These are phyloP conservation scores for Calliopsis andreniformis DNA, from an alignment of 1,140 invertebrate genomes.

Conservation along the genomic window DNA sequence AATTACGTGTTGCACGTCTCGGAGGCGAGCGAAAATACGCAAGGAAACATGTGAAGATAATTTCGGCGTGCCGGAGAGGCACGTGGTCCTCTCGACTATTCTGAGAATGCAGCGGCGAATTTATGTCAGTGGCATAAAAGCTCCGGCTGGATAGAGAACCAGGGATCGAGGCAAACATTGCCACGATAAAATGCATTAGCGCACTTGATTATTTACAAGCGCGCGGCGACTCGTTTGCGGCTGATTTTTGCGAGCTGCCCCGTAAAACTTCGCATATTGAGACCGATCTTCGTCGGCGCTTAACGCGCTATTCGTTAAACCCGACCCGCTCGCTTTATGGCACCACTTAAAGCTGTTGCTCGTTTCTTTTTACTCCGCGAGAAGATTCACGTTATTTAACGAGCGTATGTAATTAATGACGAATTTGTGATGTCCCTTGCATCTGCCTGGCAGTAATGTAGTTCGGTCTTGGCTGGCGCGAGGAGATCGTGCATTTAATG, in stretches of 20 bases:
- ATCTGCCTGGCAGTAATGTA: background rate
- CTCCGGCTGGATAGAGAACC: background rate
- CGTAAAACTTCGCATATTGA: conserved; percentile 16
- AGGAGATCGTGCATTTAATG: background rate
- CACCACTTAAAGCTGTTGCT: background rate
- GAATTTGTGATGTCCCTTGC: background rate
- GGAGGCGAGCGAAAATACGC: conserved; percentile 60
- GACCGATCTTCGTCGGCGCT: conserved; percentile 5
- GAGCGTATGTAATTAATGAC: conserved; percentile 28
- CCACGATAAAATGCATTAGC: conserved; percentile 28
- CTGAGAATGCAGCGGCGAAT: conserved; percentile 66
- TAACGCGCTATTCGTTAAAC: conserved; percentile 32
- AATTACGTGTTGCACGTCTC: conserved; percentile 59
- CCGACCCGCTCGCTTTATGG: conserved; percentile 5
- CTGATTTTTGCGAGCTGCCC: background rate
- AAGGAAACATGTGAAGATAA: conserved; percentile 73
- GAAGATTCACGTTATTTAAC: conserved; percentile 13
- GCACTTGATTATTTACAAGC: conserved; percentile 19
- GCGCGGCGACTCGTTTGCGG: background rate
- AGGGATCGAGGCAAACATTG: background rate
- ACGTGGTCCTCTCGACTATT: conserved; percentile 14
- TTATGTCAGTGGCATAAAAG: conserved; percentile 70
- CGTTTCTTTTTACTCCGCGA: background rate
- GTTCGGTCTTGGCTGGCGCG: background rate
- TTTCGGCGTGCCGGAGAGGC: conserved; percentile 58